phyloP scores from a whole-genome alignment of 1,140 invertebrate genomes.

The Zaprionus camerounensis region DNA sequence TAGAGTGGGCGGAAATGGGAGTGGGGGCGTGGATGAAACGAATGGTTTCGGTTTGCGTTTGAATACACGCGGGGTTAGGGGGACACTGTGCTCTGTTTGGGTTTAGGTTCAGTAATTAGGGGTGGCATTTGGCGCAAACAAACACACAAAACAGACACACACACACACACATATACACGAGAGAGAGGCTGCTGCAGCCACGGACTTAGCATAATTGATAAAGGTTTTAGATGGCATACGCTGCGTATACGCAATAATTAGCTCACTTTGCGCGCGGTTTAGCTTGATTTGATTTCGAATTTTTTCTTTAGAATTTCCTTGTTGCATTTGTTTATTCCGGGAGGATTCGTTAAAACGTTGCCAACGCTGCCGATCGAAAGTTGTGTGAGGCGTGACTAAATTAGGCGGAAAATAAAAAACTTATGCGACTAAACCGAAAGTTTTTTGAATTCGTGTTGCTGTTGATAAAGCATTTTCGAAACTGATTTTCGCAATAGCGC shows the following conservation, averaged over 20 bases:
- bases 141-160: conserved; percentile 8
- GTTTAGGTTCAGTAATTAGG: conserved; percentile 61
- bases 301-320: conserved; percentile 1
- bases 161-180: background rate
- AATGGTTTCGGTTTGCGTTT: background rate
- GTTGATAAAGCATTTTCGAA: conserved; percentile 83
- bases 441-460: conserved; percentile 82
- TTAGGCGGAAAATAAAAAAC: conserved; percentile 59
- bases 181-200: background rate
- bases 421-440: conserved; percentile 83
- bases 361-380: conserved; percentile 58
- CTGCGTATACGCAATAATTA: conserved; percentile 7
- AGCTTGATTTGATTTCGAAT: background rate
- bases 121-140: conserved; percentile 60
- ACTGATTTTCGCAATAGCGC: conserved; percentile 67
- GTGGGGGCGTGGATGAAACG: conserved; percentile 3
- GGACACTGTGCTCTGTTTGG: conserved; percentile 20
- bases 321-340: conserved; percentile 5
- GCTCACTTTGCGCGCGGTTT: conserved; percentile 50
- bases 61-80: background rate
- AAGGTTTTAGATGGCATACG: conserved; percentile 18
- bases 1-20: conserved; percentile 40
- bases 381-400: conserved; percentile 58
- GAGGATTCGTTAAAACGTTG: conserved; percentile 43
- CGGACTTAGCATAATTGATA: conserved; percentile 27